Evolutionary conservation across 2,113 vertebrate genomes (phyloP), one percentile per base, ranked within the genome.

Genomic region (Oncorhynchus clarkii): DNA sequence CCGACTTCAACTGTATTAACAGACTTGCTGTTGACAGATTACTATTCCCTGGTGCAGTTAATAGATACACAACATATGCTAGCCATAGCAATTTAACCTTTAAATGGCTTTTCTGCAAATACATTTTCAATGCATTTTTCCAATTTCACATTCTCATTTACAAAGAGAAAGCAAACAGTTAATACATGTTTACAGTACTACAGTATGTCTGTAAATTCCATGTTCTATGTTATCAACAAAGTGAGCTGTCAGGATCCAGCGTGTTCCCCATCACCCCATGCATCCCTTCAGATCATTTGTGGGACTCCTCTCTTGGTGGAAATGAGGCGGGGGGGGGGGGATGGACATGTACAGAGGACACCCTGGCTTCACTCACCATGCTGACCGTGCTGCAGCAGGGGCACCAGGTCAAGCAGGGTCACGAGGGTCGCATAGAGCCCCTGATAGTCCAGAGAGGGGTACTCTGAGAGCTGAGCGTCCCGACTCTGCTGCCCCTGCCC

Each of bases 401-500:
- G 98, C 93, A 99, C 97, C 95, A 99, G 97, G 96, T 99, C 98
- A 95, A 99, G 96, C 91, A 99, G 96, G 94, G 97, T 97, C 95
- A 99, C 98, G 95, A 99, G 95, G 94, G 98, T 99, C 95, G 97
- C 96, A 96, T 99, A 99, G 92, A 99, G 98, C 93, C 96, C 98
- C 97, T 99, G 97, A 95, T 99, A 99, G 96, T 99, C 98, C 97
- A 99, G 95, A 94, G 98, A 99, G 91, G 98, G 98, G 96, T 99
- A 99, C 95, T 99, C 98, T 97, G 98, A 99, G 96, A 99, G 97
- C 95, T 99, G 98, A 96, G 96, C 97, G 95, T 99, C 98, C 88
- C 98, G 97, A 96, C 96, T 99, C 96, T 98, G 98, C 95, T 97
- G 98, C 94, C 91, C 88, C 92, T 92, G 90, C 84, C 92, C 93